Base-by-base conservation (phyloP, 92 coral and sea anemone genomes). In the Palythoa grandis region DNA sequence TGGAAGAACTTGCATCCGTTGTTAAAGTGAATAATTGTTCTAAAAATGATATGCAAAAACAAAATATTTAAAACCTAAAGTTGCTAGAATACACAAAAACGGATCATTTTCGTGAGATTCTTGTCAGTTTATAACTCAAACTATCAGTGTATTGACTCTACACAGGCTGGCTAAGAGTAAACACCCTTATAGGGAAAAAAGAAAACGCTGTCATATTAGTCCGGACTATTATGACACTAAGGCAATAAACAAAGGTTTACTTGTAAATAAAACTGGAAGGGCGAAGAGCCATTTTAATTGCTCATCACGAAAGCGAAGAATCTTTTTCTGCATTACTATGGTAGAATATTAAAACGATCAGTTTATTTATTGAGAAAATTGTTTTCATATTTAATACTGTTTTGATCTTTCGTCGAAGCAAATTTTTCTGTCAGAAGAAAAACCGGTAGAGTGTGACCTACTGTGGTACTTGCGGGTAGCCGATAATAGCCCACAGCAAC, bases 1-100 rank as follows among this genome's bases (percentile, higher is more conserved):
- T 16, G 14, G 23, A 67, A 80, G 85, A 80, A 37, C 47, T 24
- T 29, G 73, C 58, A 80, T 80, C 85, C 74, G 60, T 22, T 80
- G 74, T 66, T 63, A 12, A 50, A 76, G 20, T 63, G 70, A 58
- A 39, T 4, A 13, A 7, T 10, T 13, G 37, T 0, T 35, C 84
- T n/a, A 61, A 78, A 43, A 38, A 78, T 40, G 43, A 1, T 53
- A 7, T 76, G 16, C 22, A 76, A 76, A 53, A 53, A 25, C 5
- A 76, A 54, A 39, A 24, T 76, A 76, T 53, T 52, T 24, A 54
- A 25, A 23, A 15, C 14, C 68, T 11, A 50, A 76, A 14, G 5
- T 54, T 54, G 37, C 4, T 11, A 15, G 13, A 54, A 29, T 14
- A 10, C 61, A 25, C 14, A 52, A 13, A 29, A 76, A 15, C 9